A percentile compares a stretch with the other conserved stretches of the same genome.
Conservation (phyloP, 2,113 vertebrate species). For the Ciconia maguari region DNA sequence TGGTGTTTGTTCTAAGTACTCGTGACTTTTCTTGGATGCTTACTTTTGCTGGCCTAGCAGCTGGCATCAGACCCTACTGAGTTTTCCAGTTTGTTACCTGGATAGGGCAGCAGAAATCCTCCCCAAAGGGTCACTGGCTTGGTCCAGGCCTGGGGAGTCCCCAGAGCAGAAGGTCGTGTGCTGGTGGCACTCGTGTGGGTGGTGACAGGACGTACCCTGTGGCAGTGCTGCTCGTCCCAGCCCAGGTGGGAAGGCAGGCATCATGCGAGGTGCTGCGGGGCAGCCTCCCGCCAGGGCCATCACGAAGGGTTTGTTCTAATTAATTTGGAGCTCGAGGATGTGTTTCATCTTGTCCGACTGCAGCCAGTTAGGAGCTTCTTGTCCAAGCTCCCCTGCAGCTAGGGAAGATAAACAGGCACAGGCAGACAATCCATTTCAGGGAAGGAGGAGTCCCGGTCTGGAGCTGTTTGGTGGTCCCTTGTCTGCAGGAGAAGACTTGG, state of each 20-base stretch:
- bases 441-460: not conserved
- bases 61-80: not conserved
- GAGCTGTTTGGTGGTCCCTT: not conserved
- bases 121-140: not conserved
- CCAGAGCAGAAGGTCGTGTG: too few relatives aligned
- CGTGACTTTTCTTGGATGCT: not conserved
- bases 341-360: not conserved
- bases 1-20: not conserved
- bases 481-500: not conserved
- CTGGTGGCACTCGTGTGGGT: not conserved
- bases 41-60: not conserved
- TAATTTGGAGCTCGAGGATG: not conserved
- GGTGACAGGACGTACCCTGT: not conserved
- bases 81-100: not conserved
- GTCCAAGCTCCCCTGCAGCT: not conserved
- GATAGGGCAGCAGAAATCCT: not conserved
- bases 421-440: not conserved
- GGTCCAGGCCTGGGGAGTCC: not conserved
- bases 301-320: not conserved
- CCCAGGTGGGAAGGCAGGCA: not conserved
- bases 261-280: rapidly evolving
- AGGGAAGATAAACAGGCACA: conserved; percentile 8
- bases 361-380: conserved; percentile 12
- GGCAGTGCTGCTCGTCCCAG: not conserved
- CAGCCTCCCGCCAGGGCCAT: not conserved